Evolutionary conservation across 2,888 invertebrate genomes (phyloP), one percentile per base, ranked within the genome.

Genomic region (Ochropacha duplaris): DNA sequence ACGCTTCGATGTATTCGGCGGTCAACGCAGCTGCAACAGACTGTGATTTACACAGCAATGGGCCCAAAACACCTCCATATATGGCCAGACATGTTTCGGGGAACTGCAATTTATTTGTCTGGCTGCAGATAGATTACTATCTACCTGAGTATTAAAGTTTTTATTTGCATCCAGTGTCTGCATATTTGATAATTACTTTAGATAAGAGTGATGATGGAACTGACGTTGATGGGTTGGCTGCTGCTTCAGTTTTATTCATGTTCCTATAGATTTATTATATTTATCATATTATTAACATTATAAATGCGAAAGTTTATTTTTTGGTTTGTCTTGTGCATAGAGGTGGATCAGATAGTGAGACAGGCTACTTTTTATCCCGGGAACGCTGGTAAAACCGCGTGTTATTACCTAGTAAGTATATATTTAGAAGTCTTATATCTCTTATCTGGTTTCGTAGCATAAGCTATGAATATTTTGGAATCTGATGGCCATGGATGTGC

Each of bases 41-140:
- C 70, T 66, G 81, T 86, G 87, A 88, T 88, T 88, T 87, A 87
- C 82, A 79, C 76, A 73, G 74, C 77, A 70, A 70, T 72, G 73
- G 72, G 66, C 73, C 78, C 72, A 75, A 78, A 80, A 76, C 79
- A 78, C 79, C 76, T 76, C 81, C 73, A 79, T 76, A 76, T 80
- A 80, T 78, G 74, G 71, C 77, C 81, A 76, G 76, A 80, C 79
- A 62, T 68, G 78, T 84, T 84, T 84, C 82, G 77, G 80, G 72
- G 79, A 79, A 79, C 71, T 67, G 76, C 70, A 76, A 87, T 88
- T 86, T 87, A 88, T 88, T 74, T 76, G 84, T 86, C 87, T 84
- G 84, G 72, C 73, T 70, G 69, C 61, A 72, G 65, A 74, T 71
- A 77, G 68, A 79, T 79, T 68, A 74, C 73, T 76, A 74, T 78